Evolutionary conservation across 2,888 invertebrate species (phyloP), one percentile per base, ranked within the genome.

Genomic region (Hemithea aestivaria): DNA sequence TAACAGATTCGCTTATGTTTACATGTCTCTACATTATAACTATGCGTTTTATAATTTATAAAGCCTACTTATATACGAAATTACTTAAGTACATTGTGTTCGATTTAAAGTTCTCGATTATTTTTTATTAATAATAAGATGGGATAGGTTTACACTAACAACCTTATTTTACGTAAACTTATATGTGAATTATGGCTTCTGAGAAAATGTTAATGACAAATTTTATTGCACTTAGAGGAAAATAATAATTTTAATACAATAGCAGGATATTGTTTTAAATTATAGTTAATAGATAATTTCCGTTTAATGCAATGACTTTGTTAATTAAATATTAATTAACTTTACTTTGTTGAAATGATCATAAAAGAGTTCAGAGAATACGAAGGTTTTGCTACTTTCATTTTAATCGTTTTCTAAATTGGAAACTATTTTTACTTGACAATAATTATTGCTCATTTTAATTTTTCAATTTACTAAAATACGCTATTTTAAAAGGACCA

Each of bases 81-180:
- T 83, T 81, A 81, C 81, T 85, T 87, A 87, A 85, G 87, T 87
- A 87, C 87, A 82, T 82, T 81, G 82, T 84, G 81, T 83, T 85
- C 80, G 75, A 82, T 80, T 78, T 73, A 65, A 56, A 65, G 46
- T 65, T 72, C 72, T 77, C 74, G 75, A 76, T 74, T 42, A 33
- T 8, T 33, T 36, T 71, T 65, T 68, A 58, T 70, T 71, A 63
- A 74, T 71, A 69, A 61, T 73, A 75, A 71, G 70, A 73, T 77
- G 74, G 72, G 73, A 74, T 75, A 75, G 66, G 68, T 77, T 71
- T 69, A 75, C 66, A 59, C 79, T 82, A 82, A 77, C 78, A 82
- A 83, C 74, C 80, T 80, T 83, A 83, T 61, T 62, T 70, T 73
- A 72, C 60, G 64, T 63, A 66, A 66, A 60, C 62, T 72, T 75